Evolutionary conservation across 2,797 vertebrate species (phyloP).

Genomic region (Paguma larvata): DNA sequence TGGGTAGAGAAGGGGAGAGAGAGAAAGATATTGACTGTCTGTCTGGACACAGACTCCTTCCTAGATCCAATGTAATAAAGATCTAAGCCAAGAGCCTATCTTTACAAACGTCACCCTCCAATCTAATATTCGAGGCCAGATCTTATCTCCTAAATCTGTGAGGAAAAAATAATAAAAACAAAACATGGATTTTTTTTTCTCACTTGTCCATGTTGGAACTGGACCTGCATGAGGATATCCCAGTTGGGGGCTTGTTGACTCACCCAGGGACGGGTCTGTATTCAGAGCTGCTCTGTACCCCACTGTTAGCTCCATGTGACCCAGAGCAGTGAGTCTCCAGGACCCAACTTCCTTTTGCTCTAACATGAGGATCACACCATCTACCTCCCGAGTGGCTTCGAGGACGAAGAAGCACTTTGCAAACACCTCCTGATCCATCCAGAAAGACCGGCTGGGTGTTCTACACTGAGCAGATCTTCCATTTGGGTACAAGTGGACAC

Average conservation of each 20-base stretch:
- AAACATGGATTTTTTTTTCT: constrained; percentile 36
- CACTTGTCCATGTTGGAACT: not conserved
- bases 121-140: not conserved
- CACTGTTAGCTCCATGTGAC: not conserved
- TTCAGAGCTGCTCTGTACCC: not conserved
- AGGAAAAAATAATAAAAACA: not conserved
- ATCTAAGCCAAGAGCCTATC: not conserved
- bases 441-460: not conserved
- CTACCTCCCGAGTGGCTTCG: not conserved
- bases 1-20: not conserved
- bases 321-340: not conserved
- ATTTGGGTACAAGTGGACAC: not conserved
- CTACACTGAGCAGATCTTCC: not conserved
- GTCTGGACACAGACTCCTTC: not conserved
- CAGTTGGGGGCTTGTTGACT: not conserved
- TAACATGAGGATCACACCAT: not conserved
- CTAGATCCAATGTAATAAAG: not conserved
- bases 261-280: not conserved
- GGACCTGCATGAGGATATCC: not conserved
- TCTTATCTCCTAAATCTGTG: not conserved
- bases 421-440: not conserved
- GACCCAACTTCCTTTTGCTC: not conserved
- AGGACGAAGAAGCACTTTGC: rapidly evolving
- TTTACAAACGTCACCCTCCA: not conserved
- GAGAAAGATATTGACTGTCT: not conserved